These are phyloP conservation scores for Torymus auratus DNA, from an alignment of 2,888 invertebrate genomes.

Conservation along the genomic window DNA sequence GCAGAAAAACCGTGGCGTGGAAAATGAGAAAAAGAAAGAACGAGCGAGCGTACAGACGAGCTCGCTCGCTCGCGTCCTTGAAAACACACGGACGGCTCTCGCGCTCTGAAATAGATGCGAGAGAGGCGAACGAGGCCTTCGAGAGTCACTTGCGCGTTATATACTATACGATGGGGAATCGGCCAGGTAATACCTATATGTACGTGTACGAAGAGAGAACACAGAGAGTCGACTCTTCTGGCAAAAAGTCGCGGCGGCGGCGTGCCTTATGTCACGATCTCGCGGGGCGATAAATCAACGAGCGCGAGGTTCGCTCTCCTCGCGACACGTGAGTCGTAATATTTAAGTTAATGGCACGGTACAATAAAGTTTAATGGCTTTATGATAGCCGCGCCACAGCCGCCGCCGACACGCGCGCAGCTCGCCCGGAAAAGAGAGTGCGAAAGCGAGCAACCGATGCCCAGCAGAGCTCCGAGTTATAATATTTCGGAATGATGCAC, in stretches of 20 bases:
- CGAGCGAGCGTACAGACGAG: background rate
- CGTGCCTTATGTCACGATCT: slow-evolving; percentile 67
- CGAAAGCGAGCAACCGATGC: too few relatives aligned
- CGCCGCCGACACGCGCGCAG: background rate
- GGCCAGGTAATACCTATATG: background rate
- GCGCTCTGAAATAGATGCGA: slow-evolving; percentile 47
- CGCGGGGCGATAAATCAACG: slow-evolving; percentile 72
- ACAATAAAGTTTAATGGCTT: slow-evolving; percentile 77
- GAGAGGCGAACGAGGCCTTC: slow-evolving; percentile 32
- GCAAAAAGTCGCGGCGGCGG: slow-evolving; percentile 55
- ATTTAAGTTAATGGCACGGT: slow-evolving; percentile 75
- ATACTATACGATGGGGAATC: background rate
- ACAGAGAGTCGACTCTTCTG: background rate
- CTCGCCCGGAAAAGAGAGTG: slow-evolving; percentile 36
- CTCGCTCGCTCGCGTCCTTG: slow-evolving; percentile 39
- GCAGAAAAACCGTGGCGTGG: slow-evolving; percentile 42
- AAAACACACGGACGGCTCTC: slow-evolving; percentile 7
- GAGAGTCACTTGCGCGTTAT: background rate
- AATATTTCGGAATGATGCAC: too few relatives aligned
- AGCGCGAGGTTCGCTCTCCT: slow-evolving; percentile 62
- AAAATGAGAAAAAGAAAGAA: slow-evolving; percentile 31
- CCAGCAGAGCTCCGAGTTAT: too few relatives aligned
- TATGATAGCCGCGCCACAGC: slow-evolving; percentile 53
- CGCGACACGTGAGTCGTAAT: slow-evolving; percentile 76
- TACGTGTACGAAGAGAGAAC: background rate